Base-by-base conservation (phyloP, 2,888 invertebrate species). In the Autographa pulchrina region DNA sequence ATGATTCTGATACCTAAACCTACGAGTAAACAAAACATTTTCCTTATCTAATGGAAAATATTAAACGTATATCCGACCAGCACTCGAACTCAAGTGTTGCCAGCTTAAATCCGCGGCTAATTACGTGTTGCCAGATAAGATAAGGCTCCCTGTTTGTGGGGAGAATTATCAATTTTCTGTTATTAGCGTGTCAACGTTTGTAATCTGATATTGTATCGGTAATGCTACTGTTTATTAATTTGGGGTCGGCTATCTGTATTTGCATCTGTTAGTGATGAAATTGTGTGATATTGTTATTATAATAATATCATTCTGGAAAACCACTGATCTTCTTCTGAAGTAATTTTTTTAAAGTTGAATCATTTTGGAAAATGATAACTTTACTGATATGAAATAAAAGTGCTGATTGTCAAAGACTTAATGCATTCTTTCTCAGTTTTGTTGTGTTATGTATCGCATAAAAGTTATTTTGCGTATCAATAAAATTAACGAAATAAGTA, bases 71-170 rank as follows among this genome's bases (percentile, higher is more conserved):
- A 77, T 78, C 72, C 80, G 75, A 72, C 58, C 43, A 78, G 68
- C 85, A 88, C 86, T 89, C 64, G 2, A 83, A 5, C 14, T 86
- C 73, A 66, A 90, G 92, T 90, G 85, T 85, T 87, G 85, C 87
- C 85, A 88, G 86, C 85, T 84, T 75, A 90, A 93, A 92, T 92
- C 92, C 91, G 87, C 89, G 83, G 87, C 87, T 89, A 91, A 92
- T 93, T 91, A 88, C 90, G 83, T 92, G 93, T 92, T 92, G 88
- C 91, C 91, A 90, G 94, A 94, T 94, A 82, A 94, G 93, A 94
- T 94, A 91, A 88, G 72, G 56, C 80, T 75, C 86, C 86, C 85
- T 77, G 81, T 80, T 84, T 84, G 84, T 77, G 84, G 81, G 86
- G 83, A 81, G 70, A 83, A 85, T 86, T 78, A 85, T 83, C 86